Percentiles rank a stretch among this genome's conserved stretches.
These are phyloP conservation scores for Phania funesta DNA, from an alignment of 2,888 invertebrate genomes.

Conservation along the genomic window DNA sequence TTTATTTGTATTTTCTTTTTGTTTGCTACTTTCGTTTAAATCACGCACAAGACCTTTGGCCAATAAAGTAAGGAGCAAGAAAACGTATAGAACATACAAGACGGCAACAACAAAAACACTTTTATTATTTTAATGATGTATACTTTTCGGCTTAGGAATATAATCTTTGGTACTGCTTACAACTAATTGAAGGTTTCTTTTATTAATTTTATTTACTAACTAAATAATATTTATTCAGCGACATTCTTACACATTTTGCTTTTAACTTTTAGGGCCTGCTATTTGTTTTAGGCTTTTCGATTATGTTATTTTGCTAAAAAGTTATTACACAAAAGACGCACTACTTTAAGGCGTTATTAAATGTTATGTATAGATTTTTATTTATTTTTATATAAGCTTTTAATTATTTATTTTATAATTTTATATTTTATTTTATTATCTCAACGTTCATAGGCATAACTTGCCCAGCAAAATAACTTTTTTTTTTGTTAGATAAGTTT, in stretches of 20 bases:
- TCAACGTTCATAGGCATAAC: slow-evolving; percentile 38
- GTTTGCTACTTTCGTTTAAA: neutral
- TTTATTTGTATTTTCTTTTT: slow-evolving; percentile 7
- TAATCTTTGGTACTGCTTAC: neutral
- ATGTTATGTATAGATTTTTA: slow-evolving; percentile 45
- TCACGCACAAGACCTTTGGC: neutral
- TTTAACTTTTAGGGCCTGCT: slow-evolving; percentile 32
- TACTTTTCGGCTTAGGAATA: slow-evolving; percentile 51
- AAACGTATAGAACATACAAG: neutral
- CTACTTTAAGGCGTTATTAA: slow-evolving; percentile 52
- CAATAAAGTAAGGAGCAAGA: neutral
- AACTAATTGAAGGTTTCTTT: neutral
- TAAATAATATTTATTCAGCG: neutral
- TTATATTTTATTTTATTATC: neutral
- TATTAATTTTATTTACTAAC: neutral
- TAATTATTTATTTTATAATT: neutral
- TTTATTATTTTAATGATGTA: slow-evolving; percentile 33
- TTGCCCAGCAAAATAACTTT: too few species aligned
- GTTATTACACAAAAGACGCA: slow-evolving; percentile 12
- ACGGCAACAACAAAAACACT: slow-evolving; percentile 38
- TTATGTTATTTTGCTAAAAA: slow-evolving; percentile 18
- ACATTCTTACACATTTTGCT: neutral
- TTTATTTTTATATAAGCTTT: neutral
- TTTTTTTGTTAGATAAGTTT: too few species aligned
- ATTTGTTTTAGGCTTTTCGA: neutral